These are phyloP conservation scores for Listronotus oregonensis DNA, from an alignment of 1,140 invertebrate species.

Conservation along the genomic window DNA sequence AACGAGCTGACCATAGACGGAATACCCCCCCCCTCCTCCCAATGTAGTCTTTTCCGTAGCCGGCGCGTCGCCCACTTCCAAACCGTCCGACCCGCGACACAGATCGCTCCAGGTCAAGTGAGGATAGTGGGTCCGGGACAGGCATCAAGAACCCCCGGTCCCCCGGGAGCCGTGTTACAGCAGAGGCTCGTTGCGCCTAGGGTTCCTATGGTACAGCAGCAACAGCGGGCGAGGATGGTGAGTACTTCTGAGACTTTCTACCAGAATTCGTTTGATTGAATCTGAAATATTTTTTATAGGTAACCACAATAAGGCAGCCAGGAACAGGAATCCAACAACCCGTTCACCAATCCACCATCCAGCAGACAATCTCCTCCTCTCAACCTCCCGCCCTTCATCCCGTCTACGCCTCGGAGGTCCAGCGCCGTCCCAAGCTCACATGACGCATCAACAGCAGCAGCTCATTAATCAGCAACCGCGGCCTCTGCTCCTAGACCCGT, in stretches of 20 bases:
- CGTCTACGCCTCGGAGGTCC: conserved; percentile 42
- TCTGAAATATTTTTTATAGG: neutral
- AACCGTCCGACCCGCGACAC: conserved; percentile 50
- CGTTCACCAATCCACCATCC: neutral
- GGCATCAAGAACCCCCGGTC: conserved; percentile 55
- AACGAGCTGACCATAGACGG: conserved; percentile 95
- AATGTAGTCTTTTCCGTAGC: conserved; percentile 65
- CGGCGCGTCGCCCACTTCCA: conserved; percentile 56
- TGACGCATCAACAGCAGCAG: conserved; percentile 3
- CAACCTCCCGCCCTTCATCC: conserved; percentile 56
- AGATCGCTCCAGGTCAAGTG: conserved; percentile 58
- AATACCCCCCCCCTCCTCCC: conserved; percentile 83
- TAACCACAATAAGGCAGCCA: conserved; percentile 53
- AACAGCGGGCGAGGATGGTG: conserved; percentile 50
- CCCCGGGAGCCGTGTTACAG: conserved; percentile 57
- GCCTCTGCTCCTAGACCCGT: conserved; percentile 42
- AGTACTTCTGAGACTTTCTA: neutral
- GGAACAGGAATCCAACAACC: conserved; percentile 29
- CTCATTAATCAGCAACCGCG: conserved; percentile 36
- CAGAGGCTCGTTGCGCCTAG: conserved; percentile 58
- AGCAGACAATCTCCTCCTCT: conserved; percentile 48
- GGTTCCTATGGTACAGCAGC: conserved; percentile 42
- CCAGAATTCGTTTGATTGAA: too few relatives aligned
- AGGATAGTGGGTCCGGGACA: conserved; percentile 62
- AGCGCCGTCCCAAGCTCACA: conserved; percentile 4